Evolutionary conservation across 1,140 invertebrate genomes (phyloP).

Genomic region (Drosophila setifemur): DNA sequence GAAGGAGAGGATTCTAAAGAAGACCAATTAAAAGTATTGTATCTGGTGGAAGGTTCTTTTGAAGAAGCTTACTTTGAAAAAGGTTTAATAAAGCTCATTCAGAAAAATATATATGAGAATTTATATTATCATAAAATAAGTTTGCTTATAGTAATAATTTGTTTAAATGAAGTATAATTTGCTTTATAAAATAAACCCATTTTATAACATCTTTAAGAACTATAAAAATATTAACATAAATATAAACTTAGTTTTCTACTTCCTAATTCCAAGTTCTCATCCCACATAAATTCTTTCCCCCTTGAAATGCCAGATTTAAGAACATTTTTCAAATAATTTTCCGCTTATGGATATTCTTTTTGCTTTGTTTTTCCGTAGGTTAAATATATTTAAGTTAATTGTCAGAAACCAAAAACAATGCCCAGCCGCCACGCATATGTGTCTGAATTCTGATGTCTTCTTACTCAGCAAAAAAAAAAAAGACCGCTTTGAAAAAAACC

Average conservation of each 20-base stretch:
- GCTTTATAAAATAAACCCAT: too few species aligned
- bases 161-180: too few species aligned
- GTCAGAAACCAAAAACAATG: slow-evolving; percentile 40
- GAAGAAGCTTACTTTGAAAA: too few species aligned
- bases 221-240: too few species aligned
- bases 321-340: slow-evolving; percentile 6
- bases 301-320: slow-evolving; percentile 9
- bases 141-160: too few species aligned
- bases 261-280: slow-evolving; percentile 2
- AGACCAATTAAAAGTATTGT: not conserved
- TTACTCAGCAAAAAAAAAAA: slow-evolving; percentile 28
- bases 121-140: too few species aligned
- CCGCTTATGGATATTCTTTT: slow-evolving; percentile 12
- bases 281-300: slow-evolving; percentile 16
- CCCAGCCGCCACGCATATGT: slow-evolving; percentile 57
- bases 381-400: slow-evolving; percentile 56
- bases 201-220: too few species aligned
- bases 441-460: slow-evolving; percentile 36
- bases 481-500: not conserved
- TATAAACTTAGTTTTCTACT: not conserved
- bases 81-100: too few species aligned
- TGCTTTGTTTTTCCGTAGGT: slow-evolving; percentile 17
- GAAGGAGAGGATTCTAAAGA: not conserved
- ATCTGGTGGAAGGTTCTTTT: not conserved
- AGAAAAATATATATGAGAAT: too few species aligned